Conservation (phyloP, 2,113 vertebrate genomes). For the Xiphias gladius region DNA sequence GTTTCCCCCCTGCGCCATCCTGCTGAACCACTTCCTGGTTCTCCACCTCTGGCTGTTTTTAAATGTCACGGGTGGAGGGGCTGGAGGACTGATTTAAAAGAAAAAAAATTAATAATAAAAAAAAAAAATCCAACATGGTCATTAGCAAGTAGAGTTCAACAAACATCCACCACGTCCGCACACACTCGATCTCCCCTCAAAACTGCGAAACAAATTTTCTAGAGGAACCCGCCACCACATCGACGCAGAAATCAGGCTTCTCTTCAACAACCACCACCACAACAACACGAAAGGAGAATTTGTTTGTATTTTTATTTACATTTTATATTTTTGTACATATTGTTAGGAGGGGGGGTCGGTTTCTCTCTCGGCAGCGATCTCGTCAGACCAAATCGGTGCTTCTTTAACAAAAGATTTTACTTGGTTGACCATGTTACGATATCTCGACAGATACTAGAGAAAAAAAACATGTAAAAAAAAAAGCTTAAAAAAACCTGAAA, state of each 20-base stretch:
- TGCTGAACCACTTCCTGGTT: conserved; percentile 78
- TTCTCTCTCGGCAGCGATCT: conserved; percentile 89
- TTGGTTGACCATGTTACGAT: conserved; percentile 92
- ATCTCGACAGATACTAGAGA: conserved; percentile 85
- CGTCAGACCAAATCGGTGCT: conserved; percentile 91
- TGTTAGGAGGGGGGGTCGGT: conserved; percentile 92
- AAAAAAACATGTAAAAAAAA: conserved; percentile 76
- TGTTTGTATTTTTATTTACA: conserved; percentile 99
- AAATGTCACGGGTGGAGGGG: conserved; percentile 67
- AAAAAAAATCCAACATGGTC: conserved; percentile 86
- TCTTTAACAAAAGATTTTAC: conserved; percentile 88
- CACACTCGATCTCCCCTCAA: conserved; percentile 57
- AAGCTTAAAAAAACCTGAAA: conserved; percentile 59
- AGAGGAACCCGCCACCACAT: conserved; percentile 79
- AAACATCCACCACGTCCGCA: conserved; percentile 60
- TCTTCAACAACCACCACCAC: conserved; percentile 86
- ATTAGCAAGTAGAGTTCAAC: conserved; percentile 88
- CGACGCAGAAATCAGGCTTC: conserved; percentile 85
- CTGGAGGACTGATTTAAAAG: conserved; percentile 74
- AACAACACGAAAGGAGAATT: conserved; percentile 93
- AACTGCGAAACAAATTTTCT: conserved; percentile 79
- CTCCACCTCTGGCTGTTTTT: conserved; percentile 72
- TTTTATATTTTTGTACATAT: conserved; percentile 99
- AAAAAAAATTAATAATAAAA: conserved; percentile 71
- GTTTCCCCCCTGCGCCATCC: conserved; percentile 63